Conservation (phyloP, 2,888 invertebrate genomes). For the Nysson spinosus region DNA sequence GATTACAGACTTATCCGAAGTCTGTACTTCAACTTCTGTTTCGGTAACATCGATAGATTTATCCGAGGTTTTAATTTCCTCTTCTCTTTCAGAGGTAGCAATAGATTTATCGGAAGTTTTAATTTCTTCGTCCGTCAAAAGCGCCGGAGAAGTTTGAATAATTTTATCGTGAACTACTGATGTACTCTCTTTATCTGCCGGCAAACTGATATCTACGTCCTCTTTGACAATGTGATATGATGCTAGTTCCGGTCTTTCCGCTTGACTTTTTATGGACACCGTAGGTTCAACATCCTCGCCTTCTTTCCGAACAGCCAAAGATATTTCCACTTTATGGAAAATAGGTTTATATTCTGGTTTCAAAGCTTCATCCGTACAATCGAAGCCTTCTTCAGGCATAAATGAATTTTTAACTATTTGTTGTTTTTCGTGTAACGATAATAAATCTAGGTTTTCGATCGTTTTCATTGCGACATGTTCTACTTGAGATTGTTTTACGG, state of each 20-base stretch:
- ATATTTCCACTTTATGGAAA: slow-evolving; percentile 70
- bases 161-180: slow-evolving; percentile 62
- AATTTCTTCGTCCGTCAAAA: slow-evolving; percentile 66
- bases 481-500: too few species aligned
- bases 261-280: slow-evolving; percentile 67
- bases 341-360: slow-evolving; percentile 59
- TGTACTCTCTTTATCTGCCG: slow-evolving; percentile 62
- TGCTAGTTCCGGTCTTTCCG: slow-evolving; percentile 59
- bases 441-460: background rate
- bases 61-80: slow-evolving; percentile 53
- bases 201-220: slow-evolving; percentile 69
- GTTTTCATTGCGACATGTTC: background rate
- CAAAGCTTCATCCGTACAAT: slow-evolving; percentile 40
- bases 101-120: slow-evolving; percentile 43
- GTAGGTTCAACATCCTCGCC: slow-evolving; percentile 57
- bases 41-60: slow-evolving; percentile 25
- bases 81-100: slow-evolving; percentile 45
- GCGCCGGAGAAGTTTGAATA: slow-evolving; percentile 63
- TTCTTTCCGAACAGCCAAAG: slow-evolving; percentile 66
- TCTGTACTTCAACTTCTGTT: slow-evolving; percentile 70
- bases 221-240: slow-evolving; percentile 65
- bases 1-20: slow-evolving; percentile 40
- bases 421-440: slow-evolving; percentile 22
- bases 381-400: slow-evolving; percentile 20
- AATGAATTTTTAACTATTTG: slow-evolving; percentile 35